phyloP scores from a whole-genome alignment of 2,113 vertebrate genomes.

The Dasyprocta punctata region DNA sequence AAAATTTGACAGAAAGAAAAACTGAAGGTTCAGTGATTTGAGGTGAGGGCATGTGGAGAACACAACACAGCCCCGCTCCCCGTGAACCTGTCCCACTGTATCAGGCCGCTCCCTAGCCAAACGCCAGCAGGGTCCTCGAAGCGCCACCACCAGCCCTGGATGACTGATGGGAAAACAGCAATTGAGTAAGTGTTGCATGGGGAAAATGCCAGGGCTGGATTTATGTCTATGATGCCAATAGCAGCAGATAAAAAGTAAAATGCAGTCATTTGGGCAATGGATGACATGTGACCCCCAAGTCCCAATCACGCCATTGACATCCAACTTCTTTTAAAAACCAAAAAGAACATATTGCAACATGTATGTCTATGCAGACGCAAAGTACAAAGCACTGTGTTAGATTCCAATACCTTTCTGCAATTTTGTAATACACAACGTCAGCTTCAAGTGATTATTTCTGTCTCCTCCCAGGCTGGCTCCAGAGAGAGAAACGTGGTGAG shows the following conservation, averaged over 20 bases:
- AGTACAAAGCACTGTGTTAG: not conserved
- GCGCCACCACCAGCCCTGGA: not conserved
- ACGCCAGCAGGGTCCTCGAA: not conserved
- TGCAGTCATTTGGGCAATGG: not conserved
- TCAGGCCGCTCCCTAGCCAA: not conserved
- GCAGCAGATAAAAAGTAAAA: not conserved
- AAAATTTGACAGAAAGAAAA: constrained; percentile 46
- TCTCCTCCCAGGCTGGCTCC: not conserved
- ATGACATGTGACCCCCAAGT: not conserved
- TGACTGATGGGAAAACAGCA: constrained; percentile 23
- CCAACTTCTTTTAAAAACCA: not conserved
- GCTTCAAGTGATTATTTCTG: not conserved
- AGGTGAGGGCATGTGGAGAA: not conserved
- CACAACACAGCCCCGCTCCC: not conserved
- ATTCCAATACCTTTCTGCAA: not conserved
- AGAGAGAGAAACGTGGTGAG: not conserved
- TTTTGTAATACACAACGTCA: not conserved
- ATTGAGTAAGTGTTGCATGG: not conserved
- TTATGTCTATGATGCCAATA: not conserved
- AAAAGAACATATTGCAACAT: not conserved
- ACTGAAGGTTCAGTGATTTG: not conserved
- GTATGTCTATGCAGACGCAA: not conserved
- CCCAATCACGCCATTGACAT: not conserved
- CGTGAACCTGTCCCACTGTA: not conserved
- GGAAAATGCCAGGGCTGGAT: not conserved